Evolutionary conservation across 2,797 vertebrate species (phyloP).

Genomic region (Buceros bicornis): DNA sequence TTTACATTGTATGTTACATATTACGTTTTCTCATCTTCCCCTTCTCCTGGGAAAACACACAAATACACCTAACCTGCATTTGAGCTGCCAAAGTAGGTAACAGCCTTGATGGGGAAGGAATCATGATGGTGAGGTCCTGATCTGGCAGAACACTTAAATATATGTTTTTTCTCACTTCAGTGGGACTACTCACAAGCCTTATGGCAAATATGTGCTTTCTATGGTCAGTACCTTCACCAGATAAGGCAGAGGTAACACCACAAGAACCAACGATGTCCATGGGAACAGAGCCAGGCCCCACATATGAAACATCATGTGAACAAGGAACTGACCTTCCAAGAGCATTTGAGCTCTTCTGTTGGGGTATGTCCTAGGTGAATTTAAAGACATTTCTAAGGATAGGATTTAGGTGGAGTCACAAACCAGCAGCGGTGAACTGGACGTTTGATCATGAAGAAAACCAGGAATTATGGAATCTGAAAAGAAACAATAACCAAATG

Average conservation of each 20-base stretch:
- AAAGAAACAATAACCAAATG: not conserved
- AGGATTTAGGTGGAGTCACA: not conserved
- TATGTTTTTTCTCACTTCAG: not conserved
- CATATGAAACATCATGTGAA: fast-evolving
- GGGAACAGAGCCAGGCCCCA: not conserved
- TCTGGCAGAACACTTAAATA: not conserved
- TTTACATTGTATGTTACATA: not conserved
- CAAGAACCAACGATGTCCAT: not conserved
- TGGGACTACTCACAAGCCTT: not conserved
- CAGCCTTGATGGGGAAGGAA: not conserved
- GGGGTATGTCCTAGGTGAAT: not conserved
- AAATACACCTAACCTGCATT: not conserved
- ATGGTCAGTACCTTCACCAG: not conserved
- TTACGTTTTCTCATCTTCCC: not conserved
- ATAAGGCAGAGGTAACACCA: not conserved
- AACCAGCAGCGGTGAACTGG: not conserved
- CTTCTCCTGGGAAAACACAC: not conserved
- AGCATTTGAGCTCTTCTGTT: not conserved
- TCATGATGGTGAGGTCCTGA: not conserved
- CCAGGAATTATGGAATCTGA: not conserved
- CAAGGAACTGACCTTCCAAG: not conserved
- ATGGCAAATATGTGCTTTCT: not conserved
- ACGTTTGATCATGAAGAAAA: not conserved
- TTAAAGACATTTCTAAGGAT: not conserved
- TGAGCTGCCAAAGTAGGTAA: not conserved